Base-by-base conservation (phyloP, 2,888 invertebrate species). In the Oscheius onirici region DNA sequence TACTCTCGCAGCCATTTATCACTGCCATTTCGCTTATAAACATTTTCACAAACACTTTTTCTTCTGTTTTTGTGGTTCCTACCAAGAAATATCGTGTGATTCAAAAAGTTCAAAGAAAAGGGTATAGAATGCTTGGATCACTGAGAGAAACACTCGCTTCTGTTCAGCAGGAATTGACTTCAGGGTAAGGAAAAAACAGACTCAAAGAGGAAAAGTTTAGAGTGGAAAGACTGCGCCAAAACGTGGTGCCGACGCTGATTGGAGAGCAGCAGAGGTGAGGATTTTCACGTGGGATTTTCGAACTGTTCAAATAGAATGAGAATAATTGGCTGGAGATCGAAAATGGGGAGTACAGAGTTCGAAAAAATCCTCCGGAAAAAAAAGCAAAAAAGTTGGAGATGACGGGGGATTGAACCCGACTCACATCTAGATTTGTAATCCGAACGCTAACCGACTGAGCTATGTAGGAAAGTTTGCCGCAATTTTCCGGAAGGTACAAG, bases 111-210 rank as follows among this genome's bases (percentile, higher is more conserved):
- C 20, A 3, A 22, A 13, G 5, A 20, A 34, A 3, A 17, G 6
- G n/a, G 13, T 20, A 15, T n/a, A 70, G 63, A 43, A 80, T 81
- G 81, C 61, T 81, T 10, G 76, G 67, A 49, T 69, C 76, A 6
- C 66, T 81, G 46, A 49, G 75, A 34, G 81, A 78, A n/a, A 78
- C 81, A 10, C 58, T 81, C 40, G 67, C 57, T 54, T 74, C 52
- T 49, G 78, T 81, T 13, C 77, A 78, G 68, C 72, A 74, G n/a
- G 81, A 81, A 55, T 44, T 75, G 15, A 24, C 58, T 11, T 51
- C 61, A 2, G 75, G 75, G 72, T 73, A 26, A 65, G 63, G 13
- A 20, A 51, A 44, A 43, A 55, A 44, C 13, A 20, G 2, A 13
- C 1, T 40, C 15, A 28, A 49, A 34, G 11, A 22, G 26, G 6